Evolutionary conservation across 2,113 vertebrate genomes (phyloP).

Genomic region (Strix uralensis): DNA sequence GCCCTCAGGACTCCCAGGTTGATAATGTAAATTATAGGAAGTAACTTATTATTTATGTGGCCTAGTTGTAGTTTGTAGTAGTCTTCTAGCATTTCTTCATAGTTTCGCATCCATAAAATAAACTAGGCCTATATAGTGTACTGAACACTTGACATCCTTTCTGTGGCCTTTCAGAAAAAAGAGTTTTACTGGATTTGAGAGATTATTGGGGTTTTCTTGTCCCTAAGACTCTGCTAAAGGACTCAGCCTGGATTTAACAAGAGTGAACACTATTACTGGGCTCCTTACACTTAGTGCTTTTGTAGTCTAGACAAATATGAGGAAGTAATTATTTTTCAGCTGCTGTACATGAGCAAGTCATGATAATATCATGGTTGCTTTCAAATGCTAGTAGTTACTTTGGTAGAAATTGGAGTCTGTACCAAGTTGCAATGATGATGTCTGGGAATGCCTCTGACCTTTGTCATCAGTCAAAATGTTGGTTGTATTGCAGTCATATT

Average conservation of each 20-base stretch:
- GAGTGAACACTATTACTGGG: accelerated
- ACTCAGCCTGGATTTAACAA: background rate
- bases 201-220: background rate
- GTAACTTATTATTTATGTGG: background rate
- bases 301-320: background rate
- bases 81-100: background rate
- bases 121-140: accelerated
- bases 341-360: background rate
- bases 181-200: background rate
- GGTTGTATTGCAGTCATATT: background rate
- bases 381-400: background rate
- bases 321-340: background rate
- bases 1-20: too few species aligned
- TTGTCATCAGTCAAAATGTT: background rate
- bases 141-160: background rate
- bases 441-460: background rate
- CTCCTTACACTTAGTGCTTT: background rate
- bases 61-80: background rate
- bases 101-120: background rate
- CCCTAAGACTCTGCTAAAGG: background rate
- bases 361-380: background rate
- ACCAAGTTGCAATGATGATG: accelerated
- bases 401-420: background rate
- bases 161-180: background rate
- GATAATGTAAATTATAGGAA: too few species aligned